Conservation (phyloP, 1,140 invertebrate species). For the Pseudomyrmex gracilis region DNA sequence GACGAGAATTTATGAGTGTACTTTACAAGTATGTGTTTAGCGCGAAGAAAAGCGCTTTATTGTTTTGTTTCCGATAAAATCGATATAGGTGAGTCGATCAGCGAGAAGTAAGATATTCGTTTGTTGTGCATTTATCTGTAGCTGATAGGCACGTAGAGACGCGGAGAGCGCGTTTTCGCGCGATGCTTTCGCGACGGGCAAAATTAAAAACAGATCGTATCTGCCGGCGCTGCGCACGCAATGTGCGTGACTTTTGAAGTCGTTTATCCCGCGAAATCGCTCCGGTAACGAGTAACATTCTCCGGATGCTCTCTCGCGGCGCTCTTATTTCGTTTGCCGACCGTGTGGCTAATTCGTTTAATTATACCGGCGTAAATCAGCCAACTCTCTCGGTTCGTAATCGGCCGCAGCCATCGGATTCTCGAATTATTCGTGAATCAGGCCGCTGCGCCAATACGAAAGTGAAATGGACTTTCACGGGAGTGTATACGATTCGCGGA, state of each 20-base stretch:
- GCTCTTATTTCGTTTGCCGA: conserved; percentile 51
- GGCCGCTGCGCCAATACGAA: conserved; percentile 31
- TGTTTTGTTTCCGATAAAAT: no score
- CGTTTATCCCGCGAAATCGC: conserved; percentile 54
- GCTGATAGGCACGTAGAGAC: neutral
- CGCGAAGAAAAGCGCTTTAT: no score
- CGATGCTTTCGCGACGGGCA: conserved; percentile 19
- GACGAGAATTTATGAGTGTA: neutral
- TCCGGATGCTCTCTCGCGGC: conserved; percentile 30
- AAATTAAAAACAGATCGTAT: conserved; percentile 53
- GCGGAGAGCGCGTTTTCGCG: neutral
- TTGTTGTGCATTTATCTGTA: neutral
- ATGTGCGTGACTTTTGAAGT: conserved; percentile 40
- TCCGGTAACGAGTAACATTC: conserved; percentile 52
- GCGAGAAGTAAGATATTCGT: neutral
- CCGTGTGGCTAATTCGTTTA: conserved; percentile 56
- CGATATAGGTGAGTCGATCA: no score
- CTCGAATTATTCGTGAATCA: conserved; percentile 49
- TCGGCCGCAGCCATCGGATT: conserved; percentile 42
- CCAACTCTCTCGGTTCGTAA: conserved; percentile 33
- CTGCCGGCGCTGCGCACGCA: neutral
- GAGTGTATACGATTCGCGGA: neutral
- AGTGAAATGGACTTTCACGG: conserved; percentile 57
- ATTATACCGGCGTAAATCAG: conserved; percentile 57
- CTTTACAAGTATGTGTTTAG: no score